A percentile compares a stretch with the other conserved stretches of the same genome.
These are phyloP conservation scores for Drosophila neoperkinsi DNA, from an alignment of 2,888 invertebrate species.

Conservation along the genomic window DNA sequence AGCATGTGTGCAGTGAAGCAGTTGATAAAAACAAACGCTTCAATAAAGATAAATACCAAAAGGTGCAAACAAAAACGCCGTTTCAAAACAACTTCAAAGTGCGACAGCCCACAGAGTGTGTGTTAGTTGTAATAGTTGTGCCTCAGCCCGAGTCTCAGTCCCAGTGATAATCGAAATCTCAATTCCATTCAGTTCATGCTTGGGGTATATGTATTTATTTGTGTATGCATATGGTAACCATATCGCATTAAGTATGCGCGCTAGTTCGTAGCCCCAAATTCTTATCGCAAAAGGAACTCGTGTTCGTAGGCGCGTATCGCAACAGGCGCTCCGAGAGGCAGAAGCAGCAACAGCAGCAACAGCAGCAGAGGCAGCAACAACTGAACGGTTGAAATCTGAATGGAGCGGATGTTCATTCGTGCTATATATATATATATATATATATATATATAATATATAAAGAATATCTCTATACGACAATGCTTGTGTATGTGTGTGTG, in stretches of 20 bases:
- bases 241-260: constrained; percentile 44
- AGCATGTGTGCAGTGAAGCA: constrained; percentile 58
- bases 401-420: constrained; percentile 74
- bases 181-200: constrained; percentile 19
- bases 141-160: constrained; percentile 3
- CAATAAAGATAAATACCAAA: constrained; percentile 77
- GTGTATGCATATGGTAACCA: constrained; percentile 19
- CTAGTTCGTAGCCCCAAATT: constrained; percentile 82
- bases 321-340: constrained; percentile 24
- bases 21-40: constrained; percentile 77
- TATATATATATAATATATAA: background rate
- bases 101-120: background rate
- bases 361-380: constrained; percentile 23
- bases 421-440: constrained; percentile 34
- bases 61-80: constrained; percentile 68
- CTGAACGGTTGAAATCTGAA: constrained; percentile 69
- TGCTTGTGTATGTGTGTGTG: constrained; percentile 6
- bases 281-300: constrained; percentile 83
- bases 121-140: background rate
- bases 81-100: constrained; percentile 16
- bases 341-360: constrained; percentile 17
- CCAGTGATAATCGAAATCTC: constrained; percentile 8
- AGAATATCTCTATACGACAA: constrained; percentile 36
- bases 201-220: background rate
- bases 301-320: constrained; percentile 68